Evolutionary conservation across 2,888 invertebrate species (phyloP).

Genomic region (Melanchra persicariae): DNA sequence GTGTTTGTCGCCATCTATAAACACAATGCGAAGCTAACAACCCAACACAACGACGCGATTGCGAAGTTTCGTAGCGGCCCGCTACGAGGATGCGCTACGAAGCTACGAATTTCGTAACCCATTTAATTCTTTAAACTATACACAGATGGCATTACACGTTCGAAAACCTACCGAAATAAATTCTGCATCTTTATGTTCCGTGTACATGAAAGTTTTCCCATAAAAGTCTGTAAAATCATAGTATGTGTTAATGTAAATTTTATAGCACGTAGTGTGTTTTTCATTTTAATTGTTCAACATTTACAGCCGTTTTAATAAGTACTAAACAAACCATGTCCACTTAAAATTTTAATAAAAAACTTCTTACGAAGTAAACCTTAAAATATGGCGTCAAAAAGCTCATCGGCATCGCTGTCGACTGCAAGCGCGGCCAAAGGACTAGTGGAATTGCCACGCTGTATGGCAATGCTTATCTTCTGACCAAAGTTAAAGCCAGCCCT

Average conservation of each 20-base stretch:
- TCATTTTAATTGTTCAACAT: too few species aligned
- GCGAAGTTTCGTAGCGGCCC: slow-evolving; percentile 22
- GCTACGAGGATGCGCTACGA: slow-evolving; percentile 46
- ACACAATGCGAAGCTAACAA: not conserved
- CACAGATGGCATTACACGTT: slow-evolving; percentile 46
- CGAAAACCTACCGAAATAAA: not conserved
- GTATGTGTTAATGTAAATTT: slow-evolving; percentile 2
- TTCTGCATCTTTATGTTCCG: not conserved
- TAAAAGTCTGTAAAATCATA: slow-evolving; percentile 8
- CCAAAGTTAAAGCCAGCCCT: too few species aligned
- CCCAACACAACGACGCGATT: too few species aligned
- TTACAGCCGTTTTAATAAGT: too few species aligned
- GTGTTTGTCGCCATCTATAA: slow-evolving; percentile 52
- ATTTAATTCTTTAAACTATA: not conserved
- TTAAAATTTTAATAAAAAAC: too few species aligned
- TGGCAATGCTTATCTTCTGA: too few species aligned
- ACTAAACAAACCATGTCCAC: too few species aligned
- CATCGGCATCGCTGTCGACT: too few species aligned
- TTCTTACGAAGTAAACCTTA: too few species aligned
- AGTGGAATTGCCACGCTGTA: too few species aligned
- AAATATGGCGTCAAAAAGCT: too few species aligned
- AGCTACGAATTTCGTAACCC: slow-evolving; percentile 4
- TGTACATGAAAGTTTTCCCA: not conserved
- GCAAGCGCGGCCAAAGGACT: too few species aligned
- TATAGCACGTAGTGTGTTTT: not conserved